Evolutionary conservation across 2,888 invertebrate species (phyloP).

Genomic region (Hylaea fasciaria): DNA sequence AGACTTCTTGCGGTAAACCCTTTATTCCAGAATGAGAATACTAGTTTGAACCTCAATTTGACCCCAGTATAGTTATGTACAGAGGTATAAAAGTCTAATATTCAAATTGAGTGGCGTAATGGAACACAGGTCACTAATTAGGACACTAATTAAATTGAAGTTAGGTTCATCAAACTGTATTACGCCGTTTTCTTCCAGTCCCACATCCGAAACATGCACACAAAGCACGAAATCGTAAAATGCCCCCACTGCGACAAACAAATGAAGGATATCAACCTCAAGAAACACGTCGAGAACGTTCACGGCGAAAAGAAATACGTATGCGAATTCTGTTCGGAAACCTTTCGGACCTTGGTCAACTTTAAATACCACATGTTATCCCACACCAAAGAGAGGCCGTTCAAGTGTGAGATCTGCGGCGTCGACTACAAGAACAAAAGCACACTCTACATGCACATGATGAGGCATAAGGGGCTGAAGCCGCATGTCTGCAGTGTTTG

Average conservation of each 20-base stretch:
- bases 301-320: constrained; percentile 3
- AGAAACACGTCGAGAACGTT: neutral
- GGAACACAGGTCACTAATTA: too few species aligned
- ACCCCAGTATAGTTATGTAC: too few species aligned
- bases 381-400: constrained; percentile 5
- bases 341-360: neutral
- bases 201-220: constrained; percentile 5
- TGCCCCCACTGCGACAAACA: constrained; percentile 3
- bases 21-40: too few species aligned
- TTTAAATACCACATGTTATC: constrained; percentile 3
- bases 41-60: too few species aligned
- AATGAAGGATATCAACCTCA: neutral
- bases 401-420: constrained; percentile 1
- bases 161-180: neutral
- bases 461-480: neutral
- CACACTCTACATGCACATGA: neutral
- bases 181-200: neutral
- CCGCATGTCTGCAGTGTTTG: neutral
- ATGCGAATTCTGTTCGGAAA: constrained; percentile 5
- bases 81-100: too few species aligned
- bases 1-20: too few species aligned
- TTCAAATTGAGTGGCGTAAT: too few species aligned
- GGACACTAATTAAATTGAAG: too few species aligned
- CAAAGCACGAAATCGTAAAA: neutral
- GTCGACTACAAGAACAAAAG: neutral